Evolutionary conservation across 2,797 vertebrate species (phyloP), one percentile per base, ranked within the genome.

Genomic region (Enteromius afrohamiltoni): DNA sequence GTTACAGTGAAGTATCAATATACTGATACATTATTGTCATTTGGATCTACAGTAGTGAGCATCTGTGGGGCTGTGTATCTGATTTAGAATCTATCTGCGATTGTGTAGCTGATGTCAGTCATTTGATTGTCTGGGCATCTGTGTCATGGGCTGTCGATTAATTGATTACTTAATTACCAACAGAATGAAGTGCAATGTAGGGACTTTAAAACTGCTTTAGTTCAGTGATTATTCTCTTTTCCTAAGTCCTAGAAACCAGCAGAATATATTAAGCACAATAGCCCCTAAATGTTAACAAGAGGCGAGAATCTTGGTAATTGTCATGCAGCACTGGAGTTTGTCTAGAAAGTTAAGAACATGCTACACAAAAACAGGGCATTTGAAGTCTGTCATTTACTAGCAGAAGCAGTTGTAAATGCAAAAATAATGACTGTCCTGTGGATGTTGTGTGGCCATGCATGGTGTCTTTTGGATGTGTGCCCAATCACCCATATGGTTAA

Each of bases 101-200:
- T 71, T 16, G 11, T 45, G 40, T 2, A 81, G 19, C 68, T 73
- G 53, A 62, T 73, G 55, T 73, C 55, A 49, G 55, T 81, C 68
- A 49, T 40, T 23, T 47, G 26, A 13, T 58, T 23, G 40, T 60
- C 68, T 49, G 31, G 55, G 17, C 14, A 9, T 42, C 6, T 70
- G 49, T 80, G 78, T 73, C 40, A 1, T 42, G 14, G 19, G 42
- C 53, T 19, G 60, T 55, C 34, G 21, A 45, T 68, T 4, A 55
- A 83, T 77, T 65, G 62, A 68, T 76, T 75, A 21, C 45, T 29
- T 75, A 75, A 75, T 82, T 68, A 68, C 23, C 3, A 34, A 83
- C 26, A 83, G 31, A 77, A 83, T 55, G 23, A 76, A 53, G 47
- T 58, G 31, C 62, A 31, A 58, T 68, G 14, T 11, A 53, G 11